Conservation (phyloP, 2,888 invertebrate species). For the Hydraecia micacea region DNA sequence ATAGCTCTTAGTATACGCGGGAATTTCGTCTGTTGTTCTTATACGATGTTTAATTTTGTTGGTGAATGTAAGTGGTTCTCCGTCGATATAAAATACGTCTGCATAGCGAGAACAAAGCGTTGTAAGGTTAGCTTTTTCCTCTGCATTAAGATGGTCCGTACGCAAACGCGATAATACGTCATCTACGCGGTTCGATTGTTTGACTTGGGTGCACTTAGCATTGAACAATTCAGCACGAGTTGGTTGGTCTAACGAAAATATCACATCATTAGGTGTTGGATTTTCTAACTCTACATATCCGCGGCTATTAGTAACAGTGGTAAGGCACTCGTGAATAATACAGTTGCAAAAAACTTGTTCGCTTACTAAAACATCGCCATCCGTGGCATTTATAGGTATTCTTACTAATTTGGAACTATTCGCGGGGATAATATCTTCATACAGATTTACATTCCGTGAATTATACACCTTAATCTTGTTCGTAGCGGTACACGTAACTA, state of each 20-base stretch:
- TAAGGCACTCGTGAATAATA: neutral
- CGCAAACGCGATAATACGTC: neutral
- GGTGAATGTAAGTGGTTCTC: too few relatives aligned
- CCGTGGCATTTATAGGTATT: neutral
- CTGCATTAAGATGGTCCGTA: neutral
- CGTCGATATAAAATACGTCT: too few relatives aligned
- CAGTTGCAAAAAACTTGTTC: neutral
- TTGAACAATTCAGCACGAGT: neutral
- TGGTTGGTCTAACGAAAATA: neutral
- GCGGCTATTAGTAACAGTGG: neutral
- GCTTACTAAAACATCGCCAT: neutral
- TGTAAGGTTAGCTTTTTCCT: constrained; percentile 4
- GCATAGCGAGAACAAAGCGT: neutral
- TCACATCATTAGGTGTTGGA: neutral
- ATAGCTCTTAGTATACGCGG: too few relatives aligned
- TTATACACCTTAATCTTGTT: too few relatives aligned
- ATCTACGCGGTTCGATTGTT: neutral
- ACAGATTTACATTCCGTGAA: too few relatives aligned
- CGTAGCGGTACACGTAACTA: too few relatives aligned
- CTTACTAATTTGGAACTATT: neutral
- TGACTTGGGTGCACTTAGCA: neutral
- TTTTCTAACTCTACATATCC: too few relatives aligned
- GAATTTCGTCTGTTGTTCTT: too few relatives aligned
- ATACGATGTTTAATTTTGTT: too few relatives aligned
- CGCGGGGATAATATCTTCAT: too few relatives aligned